Base-by-base conservation (phyloP, 2,113 vertebrate genomes). In the Scolopax mira region DNA sequence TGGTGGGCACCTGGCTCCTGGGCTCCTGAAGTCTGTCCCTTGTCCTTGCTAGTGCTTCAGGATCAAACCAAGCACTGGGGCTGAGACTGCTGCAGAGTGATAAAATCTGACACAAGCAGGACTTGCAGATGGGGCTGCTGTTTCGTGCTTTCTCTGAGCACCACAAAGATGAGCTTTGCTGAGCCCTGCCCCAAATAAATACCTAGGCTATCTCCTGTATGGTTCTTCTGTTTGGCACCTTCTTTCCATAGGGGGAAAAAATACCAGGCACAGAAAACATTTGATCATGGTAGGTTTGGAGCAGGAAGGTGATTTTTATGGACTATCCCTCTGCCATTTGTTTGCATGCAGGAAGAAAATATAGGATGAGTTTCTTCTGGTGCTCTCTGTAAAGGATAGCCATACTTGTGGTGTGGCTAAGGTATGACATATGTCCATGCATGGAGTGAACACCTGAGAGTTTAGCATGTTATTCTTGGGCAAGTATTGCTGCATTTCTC, bases 401-500 rank as follows among this genome's bases (percentile, higher is more conserved):
- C 19, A 10, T 49, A 12, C 37, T 62, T 92, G 31, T 75, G 51
- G 74, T 64, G 27, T 6, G 6, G 8, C 18, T 72, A 75, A 57
- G n/a, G 48, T 23, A 21, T 78, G 69, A 62, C 16, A 8, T 28
- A 49, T 10, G 18, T 73, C 30, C 35, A 23, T 17, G 28, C 79
- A 27, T 1, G 14, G 51, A 25, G 11, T 18, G 46, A 89, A 9
- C 49, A 35, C 33, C 51, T 58, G 37, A 64, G 51, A 81, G 18
- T 74, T 85, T 57, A 10, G 19, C 60, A 66, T 48, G 35, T 77
- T 85, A 67, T 74, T 88, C 25, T 60, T 67, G 84, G 35, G 60
- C 1, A 15, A 75, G 35, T 1, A 3, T 61, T 94, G 35, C 52
- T 0, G 0, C 2, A 2, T 60, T 48, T 82, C 52, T 71, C 46